Percentiles rank a stretch among this genome's conserved stretches.
phyloP scores from a whole-genome alignment of 2,797 vertebrate genomes.

The Channa striata region DNA sequence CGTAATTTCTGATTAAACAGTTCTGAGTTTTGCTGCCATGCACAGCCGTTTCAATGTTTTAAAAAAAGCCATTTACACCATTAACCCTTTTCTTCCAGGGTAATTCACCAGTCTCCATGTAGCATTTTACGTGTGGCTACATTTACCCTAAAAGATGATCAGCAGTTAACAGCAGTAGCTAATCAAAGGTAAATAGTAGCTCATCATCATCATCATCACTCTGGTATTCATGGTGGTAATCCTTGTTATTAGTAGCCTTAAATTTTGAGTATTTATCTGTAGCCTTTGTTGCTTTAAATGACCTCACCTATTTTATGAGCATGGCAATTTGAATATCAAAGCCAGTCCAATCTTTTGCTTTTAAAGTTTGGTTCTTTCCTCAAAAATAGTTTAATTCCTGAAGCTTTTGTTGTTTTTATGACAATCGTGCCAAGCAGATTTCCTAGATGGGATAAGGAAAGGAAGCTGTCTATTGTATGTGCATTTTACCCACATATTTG shows the following conservation, averaged over 20 bases:
- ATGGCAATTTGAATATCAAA: conserved; percentile 36
- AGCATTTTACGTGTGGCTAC: conserved; percentile 64
- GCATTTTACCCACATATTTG: conserved; percentile 66
- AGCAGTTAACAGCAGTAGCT: conserved; percentile 44
- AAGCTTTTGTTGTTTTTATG: conserved; percentile 66
- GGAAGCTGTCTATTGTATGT: conserved; percentile 54
- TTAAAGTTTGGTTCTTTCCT: conserved; percentile 20
- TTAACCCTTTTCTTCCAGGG: conserved; percentile 30
- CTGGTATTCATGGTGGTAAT: background rate
- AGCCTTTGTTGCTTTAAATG: conserved; percentile 50
- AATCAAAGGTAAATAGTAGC: conserved; percentile 54
- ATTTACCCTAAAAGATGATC: conserved; percentile 27
- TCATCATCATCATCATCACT: conserved; percentile 37
- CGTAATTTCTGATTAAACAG: background rate
- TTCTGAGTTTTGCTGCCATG: conserved; percentile 10
- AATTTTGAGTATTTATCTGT: conserved; percentile 57
- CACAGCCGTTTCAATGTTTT: conserved; percentile 35
- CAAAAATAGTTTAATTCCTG: conserved; percentile 19
- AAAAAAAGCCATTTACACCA: conserved; percentile 36
- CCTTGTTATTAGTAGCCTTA: conserved; percentile 66
- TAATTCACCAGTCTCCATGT: conserved; percentile 50
- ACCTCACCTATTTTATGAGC: conserved; percentile 38
- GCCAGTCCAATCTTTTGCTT: conserved; percentile 29
- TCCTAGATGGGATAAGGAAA: conserved; percentile 46
- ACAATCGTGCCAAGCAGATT: conserved; percentile 82